Evolutionary conservation across 2,888 invertebrate genomes (phyloP).

Genomic region (Physocephala rufipes): DNA sequence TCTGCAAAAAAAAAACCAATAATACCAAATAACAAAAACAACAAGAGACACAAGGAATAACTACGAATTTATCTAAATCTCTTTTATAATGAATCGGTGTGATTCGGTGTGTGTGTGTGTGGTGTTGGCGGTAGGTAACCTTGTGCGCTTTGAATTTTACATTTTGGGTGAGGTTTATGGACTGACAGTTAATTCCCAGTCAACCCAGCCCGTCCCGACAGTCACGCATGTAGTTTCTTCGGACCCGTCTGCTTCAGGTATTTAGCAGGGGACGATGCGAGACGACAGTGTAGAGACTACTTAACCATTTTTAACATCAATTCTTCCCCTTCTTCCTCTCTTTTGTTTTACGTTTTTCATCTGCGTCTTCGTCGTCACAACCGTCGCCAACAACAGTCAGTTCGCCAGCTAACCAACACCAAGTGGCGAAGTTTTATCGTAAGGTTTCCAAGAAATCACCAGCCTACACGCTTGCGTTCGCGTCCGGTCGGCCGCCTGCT

Average conservation of each 20-base stretch:
- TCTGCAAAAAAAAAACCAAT: conserved; percentile 1
- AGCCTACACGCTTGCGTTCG: conserved; percentile 41
- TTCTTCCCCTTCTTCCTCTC: background rate
- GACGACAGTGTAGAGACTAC: background rate
- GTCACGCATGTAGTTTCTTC: background rate
- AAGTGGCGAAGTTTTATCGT: conserved; percentile 11
- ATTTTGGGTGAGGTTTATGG: conserved; percentile 38
- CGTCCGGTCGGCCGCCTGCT: conserved; percentile 25
- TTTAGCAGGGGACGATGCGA: conserved; percentile 16
- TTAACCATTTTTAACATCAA: background rate
- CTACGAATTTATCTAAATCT: conserved; percentile 23
- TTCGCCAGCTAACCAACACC: background rate
- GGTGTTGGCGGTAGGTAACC: conserved; percentile 30
- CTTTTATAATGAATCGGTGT: conserved; percentile 28
- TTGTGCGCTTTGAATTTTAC: conserved; percentile 31
- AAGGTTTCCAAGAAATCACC: conserved; percentile 51
- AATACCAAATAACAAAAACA: conserved; percentile 15
- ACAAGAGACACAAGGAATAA: conserved; percentile 18
- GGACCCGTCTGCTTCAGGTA: background rate
- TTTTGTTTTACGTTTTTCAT: conserved; percentile 9
- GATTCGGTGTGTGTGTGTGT: conserved; percentile 9
- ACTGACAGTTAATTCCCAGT: conserved; percentile 13
- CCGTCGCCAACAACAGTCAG: background rate
- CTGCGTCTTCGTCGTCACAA: conserved; percentile 4
- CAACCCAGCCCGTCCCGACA: too few species aligned